Evolutionary conservation across 2,113 vertebrate genomes (phyloP), one percentile per base, ranked within the genome.

Genomic region (Chaenocephalus aceratus): DNA sequence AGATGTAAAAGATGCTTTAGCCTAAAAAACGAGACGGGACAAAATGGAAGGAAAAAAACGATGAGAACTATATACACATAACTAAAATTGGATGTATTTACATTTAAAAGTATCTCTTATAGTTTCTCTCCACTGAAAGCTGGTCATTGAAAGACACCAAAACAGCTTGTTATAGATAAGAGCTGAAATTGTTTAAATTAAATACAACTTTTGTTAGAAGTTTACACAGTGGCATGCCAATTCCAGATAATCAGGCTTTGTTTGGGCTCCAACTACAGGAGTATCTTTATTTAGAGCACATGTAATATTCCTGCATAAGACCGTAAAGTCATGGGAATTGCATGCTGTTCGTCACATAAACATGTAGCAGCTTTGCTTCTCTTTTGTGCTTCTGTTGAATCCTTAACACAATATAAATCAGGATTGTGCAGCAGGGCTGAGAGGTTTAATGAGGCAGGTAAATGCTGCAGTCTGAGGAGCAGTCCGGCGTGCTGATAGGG

Each of bases 401-500:
- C 30, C 10, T 78, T n/a, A 36, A 58, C 26, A 77, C 9, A 23
- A 10, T 2, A 21, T 2, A 16, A 26, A 54, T 10, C 21, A 46
- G n/a, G 57, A 14, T 45, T 67, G 70, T 54, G 51, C 23, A 21
- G 75, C 49, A 52, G 56, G 18, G 18, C 36, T 63, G 58, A 2
- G n/a, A 14, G 49, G 41, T 62, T 45, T 21, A n/a, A 15, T 59
- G 69, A 30, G 3, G n/a, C 48, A 45, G 36, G 8, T 26, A 21
- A 60, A 56, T 1, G 2, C 14, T 46, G 30, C 41, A 49, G 12
- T 9, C 30, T 51, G 44, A 54, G 53, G 61, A 78, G 14, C 77
- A 84, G 68, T 82, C 82, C 58, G 2, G 57, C 64, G 56, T 80
- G 10, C 80, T 79, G 64, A 82, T 63, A 14, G 45, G 7, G 34